Conservation (phyloP, 2,113 vertebrate species). For the Callorhinus ursinus region DNA sequence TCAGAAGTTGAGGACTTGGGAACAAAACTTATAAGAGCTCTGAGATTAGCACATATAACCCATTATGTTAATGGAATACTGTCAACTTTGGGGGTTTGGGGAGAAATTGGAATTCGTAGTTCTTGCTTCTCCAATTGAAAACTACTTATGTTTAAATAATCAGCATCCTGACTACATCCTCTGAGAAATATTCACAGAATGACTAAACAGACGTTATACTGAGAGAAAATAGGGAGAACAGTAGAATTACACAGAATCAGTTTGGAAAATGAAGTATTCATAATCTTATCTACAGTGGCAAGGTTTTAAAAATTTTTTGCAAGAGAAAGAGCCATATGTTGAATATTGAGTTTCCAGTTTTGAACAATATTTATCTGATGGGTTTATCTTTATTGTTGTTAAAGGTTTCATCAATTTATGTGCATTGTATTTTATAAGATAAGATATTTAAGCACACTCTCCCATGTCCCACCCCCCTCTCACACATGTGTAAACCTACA, state of each 20-base stretch:
- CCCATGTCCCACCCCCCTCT: background rate
- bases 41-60: background rate
- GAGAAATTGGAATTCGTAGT: background rate
- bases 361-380: slow-evolving; percentile 45
- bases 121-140: slow-evolving; percentile 11
- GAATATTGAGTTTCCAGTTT: slow-evolving; percentile 11
- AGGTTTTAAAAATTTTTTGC: background rate
- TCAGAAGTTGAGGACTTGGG: slow-evolving; percentile 63
- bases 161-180: slow-evolving; percentile 27
- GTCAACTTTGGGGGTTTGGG: background rate
- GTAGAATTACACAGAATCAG: background rate
- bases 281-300: background rate
- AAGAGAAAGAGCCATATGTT: background rate
- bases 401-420: background rate
- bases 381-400: background rate
- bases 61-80: background rate
- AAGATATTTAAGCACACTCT: background rate
- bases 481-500: background rate
- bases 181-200: slow-evolving; percentile 46
- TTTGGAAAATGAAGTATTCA: background rate
- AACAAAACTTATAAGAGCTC: slow-evolving; percentile 57
- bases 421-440: background rate
- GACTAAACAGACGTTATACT: background rate
- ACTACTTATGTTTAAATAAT: slow-evolving; percentile 41
- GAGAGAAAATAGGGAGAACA: slow-evolving; percentile 6